Percentiles rank a stretch among this genome's conserved stretches.
Evolutionary conservation across 30 jellyfish, hydroid and myxozoan genomes (phyloP).

Genomic region (Haliclystus octoradiatus): DNA sequence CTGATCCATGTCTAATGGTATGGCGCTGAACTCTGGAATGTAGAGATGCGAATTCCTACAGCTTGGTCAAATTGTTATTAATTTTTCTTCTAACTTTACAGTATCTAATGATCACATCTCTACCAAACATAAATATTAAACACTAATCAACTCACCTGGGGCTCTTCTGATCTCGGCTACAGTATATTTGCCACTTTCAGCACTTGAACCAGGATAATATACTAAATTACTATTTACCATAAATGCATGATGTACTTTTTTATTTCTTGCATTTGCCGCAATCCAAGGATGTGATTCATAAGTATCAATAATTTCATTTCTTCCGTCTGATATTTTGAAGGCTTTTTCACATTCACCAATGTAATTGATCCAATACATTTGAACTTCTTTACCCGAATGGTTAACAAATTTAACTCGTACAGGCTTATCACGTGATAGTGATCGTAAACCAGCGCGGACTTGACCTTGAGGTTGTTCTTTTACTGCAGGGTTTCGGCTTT

Average conservation of each 20-base stretch:
- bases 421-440: slow-evolving; percentile 71
- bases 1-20: no score
- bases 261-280: slow-evolving; percentile 95
- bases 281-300: slow-evolving; percentile 95
- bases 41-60: no score
- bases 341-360: slow-evolving; percentile 96
- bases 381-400: slow-evolving; percentile 96
- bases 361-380: slow-evolving; percentile 77
- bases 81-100: no score
- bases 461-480: slow-evolving; percentile 46
- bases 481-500: slow-evolving; percentile 13
- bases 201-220: slow-evolving; percentile 64
- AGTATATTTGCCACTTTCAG: slow-evolving; percentile 82
- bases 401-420: slow-evolving; percentile 94
- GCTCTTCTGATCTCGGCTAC: slow-evolving; percentile 70
- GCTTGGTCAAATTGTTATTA: no score
- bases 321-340: slow-evolving; percentile 77
- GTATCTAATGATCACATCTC: no score
- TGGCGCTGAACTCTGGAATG: no score
- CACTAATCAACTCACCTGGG: no score
- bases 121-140: no score
- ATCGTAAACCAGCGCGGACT: slow-evolving; percentile 92
- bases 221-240: slow-evolving; percentile 70
- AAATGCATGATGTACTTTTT: slow-evolving; percentile 87
- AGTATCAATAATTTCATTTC: slow-evolving; percentile 76